Base-by-base conservation (phyloP, 1,140 invertebrate species). In the Drosophila aff. region DNA sequence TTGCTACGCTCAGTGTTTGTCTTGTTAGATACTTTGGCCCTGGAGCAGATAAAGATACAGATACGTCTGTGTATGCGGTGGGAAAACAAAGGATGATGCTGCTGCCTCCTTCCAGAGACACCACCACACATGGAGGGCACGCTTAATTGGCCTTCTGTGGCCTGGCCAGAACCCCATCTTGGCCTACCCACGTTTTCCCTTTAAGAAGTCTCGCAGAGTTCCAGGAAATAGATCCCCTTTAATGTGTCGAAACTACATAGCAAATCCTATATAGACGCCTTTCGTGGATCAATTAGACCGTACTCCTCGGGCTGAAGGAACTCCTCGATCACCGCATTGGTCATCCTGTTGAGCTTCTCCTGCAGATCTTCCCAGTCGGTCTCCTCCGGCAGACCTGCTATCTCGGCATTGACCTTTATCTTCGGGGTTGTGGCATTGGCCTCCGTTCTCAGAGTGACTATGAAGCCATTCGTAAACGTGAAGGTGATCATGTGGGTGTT, bases 371-470 rank as follows among this genome's bases (percentile, higher is more conserved):
- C 93, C 92, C 96, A 94, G 91, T 97, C 94, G 58, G 97, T 98
- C 94, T 96, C 92, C 66, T 94, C 93, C 6, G 96, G 95, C 18
- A 94, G 84, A 60, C 96, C 96, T 71, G 96, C 96, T 18, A 98
- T 94, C 94, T 99, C 99, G 2, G 97, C 96, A 93, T 99, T 99
- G 92, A 99, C 98, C 94, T 99, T 99, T 50, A 99, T 95, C 94
- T 99, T 99, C 10, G 47, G 47, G 0, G 4, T 9, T 4, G 98
- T 98, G 93, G 99, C 98, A 0, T 98, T 99, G 16, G 98, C 98
- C 93, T 98, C 99, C 1, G 97, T 98, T 65, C 99, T 95, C 13
- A 99, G 93, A 0, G 98, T 99, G 3, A 96, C 94, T 5, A 96
- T 95, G 79, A 97, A 95, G 3, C 97, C 98, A 93, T 98, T 98